Evolutionary conservation across 1,140 invertebrate species (phyloP).

Genomic region (Teleogryllus occipitalis): DNA sequence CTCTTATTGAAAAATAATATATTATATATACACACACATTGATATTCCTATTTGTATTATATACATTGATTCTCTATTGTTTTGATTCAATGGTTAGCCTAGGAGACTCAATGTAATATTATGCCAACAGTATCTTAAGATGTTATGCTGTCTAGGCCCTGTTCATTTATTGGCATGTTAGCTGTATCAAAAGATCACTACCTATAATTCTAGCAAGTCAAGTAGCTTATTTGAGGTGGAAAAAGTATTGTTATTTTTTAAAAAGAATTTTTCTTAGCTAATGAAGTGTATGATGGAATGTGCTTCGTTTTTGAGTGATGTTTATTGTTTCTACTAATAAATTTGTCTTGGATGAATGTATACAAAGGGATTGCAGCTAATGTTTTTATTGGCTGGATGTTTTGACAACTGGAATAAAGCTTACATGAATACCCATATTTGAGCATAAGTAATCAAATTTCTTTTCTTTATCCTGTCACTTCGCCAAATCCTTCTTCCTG

Average conservation of each 20-base stretch:
- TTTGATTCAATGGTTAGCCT: background rate
- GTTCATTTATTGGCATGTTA: conserved; percentile 5
- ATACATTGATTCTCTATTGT: conserved; percentile 1
- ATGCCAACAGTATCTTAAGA: conserved; percentile 4
- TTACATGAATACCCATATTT: background rate
- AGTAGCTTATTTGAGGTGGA: background rate
- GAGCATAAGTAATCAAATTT: too few species aligned
- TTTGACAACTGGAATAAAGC: conserved; percentile 4
- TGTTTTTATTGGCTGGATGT: conserved; percentile 1
- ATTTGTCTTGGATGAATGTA: conserved; percentile 5
- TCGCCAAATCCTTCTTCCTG: too few species aligned
- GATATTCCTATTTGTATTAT: conserved; percentile 6
- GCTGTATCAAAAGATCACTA: background rate
- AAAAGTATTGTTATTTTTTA: conserved; percentile 6
- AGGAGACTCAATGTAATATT: background rate
- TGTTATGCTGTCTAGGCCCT: conserved; percentile 3
- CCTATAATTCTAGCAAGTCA: conserved; percentile 1
- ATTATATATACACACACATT: background rate
- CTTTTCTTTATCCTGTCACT: too few species aligned
- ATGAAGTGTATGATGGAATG: conserved; percentile 4
- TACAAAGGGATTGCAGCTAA: background rate
- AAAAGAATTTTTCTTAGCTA: conserved; percentile 6
- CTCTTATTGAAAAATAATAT: background rate
- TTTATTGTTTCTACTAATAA: background rate
- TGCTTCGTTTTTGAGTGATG: background rate